Base-by-base conservation (phyloP, 2,113 vertebrate genomes). In the Rhinolophus ferrumequinum region DNA sequence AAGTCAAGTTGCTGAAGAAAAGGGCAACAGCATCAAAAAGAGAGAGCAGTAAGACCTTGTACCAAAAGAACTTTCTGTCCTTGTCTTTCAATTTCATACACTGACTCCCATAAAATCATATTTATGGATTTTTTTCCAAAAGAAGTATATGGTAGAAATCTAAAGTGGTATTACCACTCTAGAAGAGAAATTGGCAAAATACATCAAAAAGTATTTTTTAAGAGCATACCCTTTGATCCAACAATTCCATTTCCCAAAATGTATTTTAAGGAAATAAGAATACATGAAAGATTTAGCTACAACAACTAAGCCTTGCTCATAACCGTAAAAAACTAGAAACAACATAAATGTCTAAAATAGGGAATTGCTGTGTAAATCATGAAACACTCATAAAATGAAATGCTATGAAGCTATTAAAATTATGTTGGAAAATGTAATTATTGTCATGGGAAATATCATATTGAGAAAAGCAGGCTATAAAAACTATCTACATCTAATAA, bases 1-100 rank as follows among this genome's bases (percentile, higher is more conserved):
- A 99, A 99, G 96, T 99, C 98, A 94, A 99, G 98, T 22, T 96
- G 84, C 99, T 99, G 77, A 54, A 28, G 4, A 22, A 93, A 96
- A 69, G 79, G 44, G 15, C 2, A 38, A 70, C 12, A 67, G 41
- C n/a, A 90, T 72, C 16, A 80, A 26, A 89, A 93, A 92, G 38
- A 44, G 22, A 79, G 1, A 22, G 2, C 30, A 8, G 35, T 76
- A 44, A 96, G 91, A 93, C 2, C 30, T 64, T 76, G 19, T 7
- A 50, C 9, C 54, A 26, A 89, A 67, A 62, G 66, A 44, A 81
- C 44, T 14, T 2, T 54, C 41, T 80, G 62, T 66, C 28, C 9
- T 66, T 33, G 12, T 38, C 44, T 86, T 95, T 91, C 62, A 2
- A 8, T 85, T 60, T 80, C 41, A 84, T 11, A 21, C 0, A 35